phyloP scores from a whole-genome alignment of 2,797 vertebrate genomes.

The Martes flavigula region DNA sequence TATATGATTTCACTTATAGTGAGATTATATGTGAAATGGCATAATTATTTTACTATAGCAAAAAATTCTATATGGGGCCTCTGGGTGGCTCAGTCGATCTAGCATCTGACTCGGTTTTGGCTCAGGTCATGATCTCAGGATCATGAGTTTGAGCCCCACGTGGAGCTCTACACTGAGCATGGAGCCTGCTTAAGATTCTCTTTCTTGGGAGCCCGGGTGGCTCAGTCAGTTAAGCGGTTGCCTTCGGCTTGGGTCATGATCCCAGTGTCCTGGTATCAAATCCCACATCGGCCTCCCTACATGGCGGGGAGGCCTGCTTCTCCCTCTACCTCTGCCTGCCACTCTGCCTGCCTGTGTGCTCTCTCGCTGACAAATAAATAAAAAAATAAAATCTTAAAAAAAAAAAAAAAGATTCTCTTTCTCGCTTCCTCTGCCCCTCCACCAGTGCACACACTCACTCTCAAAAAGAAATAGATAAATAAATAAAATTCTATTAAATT shows the following conservation, averaged over 20 bases:
- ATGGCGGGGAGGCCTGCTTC: too few relatives aligned
- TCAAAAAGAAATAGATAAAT: background rate
- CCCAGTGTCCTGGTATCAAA: too few relatives aligned
- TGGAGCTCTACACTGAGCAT: background rate
- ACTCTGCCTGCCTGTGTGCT: too few relatives aligned
- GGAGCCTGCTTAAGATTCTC: background rate
- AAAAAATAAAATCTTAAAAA: too few relatives aligned
- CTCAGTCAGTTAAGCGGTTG: too few relatives aligned
- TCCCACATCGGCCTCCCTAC: too few relatives aligned
- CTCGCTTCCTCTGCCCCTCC: background rate
- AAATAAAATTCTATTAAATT: background rate
- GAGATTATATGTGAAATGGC: background rate
- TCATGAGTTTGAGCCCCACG: background rate
- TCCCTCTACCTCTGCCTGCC: too few relatives aligned
- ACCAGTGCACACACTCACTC: background rate
- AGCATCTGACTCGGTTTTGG: background rate
- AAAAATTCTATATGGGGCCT: background rate
- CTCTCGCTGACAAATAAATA: too few relatives aligned
- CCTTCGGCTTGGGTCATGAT: too few relatives aligned
- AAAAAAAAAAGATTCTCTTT: background rate
- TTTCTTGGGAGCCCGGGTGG: background rate
- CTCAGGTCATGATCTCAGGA: background rate
- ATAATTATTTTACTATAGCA: slow-evolving; percentile 44
- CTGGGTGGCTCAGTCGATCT: background rate
- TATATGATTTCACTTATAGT: background rate